Evolutionary conservation across 2,797 vertebrate species (phyloP).

Genomic region (Amphiprion clarkii): DNA sequence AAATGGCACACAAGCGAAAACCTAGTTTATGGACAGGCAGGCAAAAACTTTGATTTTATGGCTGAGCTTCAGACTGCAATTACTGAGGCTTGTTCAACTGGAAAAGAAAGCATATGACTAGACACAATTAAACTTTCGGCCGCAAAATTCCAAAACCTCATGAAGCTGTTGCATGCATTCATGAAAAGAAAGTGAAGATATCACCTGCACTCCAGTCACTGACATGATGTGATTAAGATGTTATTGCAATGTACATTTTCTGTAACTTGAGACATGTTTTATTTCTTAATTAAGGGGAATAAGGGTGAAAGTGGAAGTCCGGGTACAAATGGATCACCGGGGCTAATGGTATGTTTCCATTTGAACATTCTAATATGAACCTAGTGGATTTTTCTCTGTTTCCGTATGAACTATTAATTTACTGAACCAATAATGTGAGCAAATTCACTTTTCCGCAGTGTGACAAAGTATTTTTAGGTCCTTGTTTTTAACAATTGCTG

Average conservation of each 20-base stretch:
- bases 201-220: constrained; percentile 1
- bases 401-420: neutral
- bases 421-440: neutral
- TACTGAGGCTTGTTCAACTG: constrained; percentile 51
- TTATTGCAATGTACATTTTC: constrained; percentile 20
- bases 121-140: constrained; percentile 39
- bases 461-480: neutral
- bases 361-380: constrained; percentile 30
- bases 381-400: constrained; percentile 13
- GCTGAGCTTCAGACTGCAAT: constrained; percentile 51
- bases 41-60: constrained; percentile 60
- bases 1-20: constrained; percentile 63
- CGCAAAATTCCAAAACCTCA: constrained; percentile 32
- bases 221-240: constrained; percentile 20
- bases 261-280: constrained; percentile 35
- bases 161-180: constrained; percentile 22
- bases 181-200: constrained; percentile 22
- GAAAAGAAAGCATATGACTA: constrained; percentile 49
- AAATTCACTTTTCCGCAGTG: neutral
- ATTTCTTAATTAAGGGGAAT: constrained; percentile 85
- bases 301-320: constrained; percentile 90
- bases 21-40: constrained; percentile 58
- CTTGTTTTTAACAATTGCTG: constrained; percentile 5
- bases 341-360: constrained; percentile 85
- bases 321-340: constrained; percentile 86